Base-by-base conservation (phyloP, 2,797 vertebrate species). In the Scarus forsteni region DNA sequence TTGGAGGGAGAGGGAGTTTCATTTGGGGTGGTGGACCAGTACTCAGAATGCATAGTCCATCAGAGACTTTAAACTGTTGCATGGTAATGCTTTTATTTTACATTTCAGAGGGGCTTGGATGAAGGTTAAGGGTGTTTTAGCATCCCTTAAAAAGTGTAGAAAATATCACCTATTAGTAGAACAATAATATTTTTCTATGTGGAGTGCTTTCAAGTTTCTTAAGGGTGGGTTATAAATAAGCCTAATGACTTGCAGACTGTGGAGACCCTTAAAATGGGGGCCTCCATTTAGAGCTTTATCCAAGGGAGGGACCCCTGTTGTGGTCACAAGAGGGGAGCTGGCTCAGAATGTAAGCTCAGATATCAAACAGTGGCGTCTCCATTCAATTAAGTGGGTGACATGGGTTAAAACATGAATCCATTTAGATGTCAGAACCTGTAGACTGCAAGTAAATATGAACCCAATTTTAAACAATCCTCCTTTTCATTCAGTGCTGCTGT, bases 201-300 rank as follows among this genome's bases (percentile, higher is more conserved):
- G 44, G 38, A 72, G 39, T 50, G 53, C 49, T 49, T 79, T 83
- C 6, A 73, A 57, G 64, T 45, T 66, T 62, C 78, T 60, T 5
- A 9, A 56, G 72, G 45, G n/a, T 64, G 72, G 44, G 77, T 70
- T 66, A 83, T 84, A 90, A 90, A 88, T 88, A 86, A 67, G 49
- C 43, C 39, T 91, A 91, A 92, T 91, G 79, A 73, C 70, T 88
- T 68, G 42, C 89, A 91, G 89, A 81, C 84, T 59, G 73, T 53
- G 60, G 64, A 19, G 81, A 84, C 88, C 88, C 83, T 62, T 77
- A 18, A 27, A 15, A 51, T 73, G 44, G 59, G 51, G 71, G 73
- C 72, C 70, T 50, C 69, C 55, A 56, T 67, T 75, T 73, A 82
- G 83, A 81, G 64, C 60, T 55, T 66, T 71, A 85, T 72, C 69